Evolutionary conservation across 2,888 invertebrate species (phyloP).

Genomic region (Allygus modestus): DNA sequence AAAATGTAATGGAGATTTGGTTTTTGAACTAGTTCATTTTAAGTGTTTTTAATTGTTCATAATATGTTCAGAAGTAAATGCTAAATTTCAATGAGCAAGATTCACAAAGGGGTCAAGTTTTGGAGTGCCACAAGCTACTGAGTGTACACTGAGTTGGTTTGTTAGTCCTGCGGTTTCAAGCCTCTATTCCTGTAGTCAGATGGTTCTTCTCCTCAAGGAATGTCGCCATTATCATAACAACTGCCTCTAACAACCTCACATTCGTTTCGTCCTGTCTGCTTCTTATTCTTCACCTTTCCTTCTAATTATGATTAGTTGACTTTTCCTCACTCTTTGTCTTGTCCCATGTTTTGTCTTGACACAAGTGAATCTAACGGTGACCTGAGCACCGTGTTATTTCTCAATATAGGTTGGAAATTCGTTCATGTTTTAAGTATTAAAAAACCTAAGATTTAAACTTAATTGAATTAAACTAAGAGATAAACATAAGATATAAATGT

Average conservation of each 20-base stretch:
- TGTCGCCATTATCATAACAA: constrained; percentile 41
- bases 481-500: no score
- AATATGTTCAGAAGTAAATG: no score
- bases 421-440: no score
- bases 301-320: constrained; percentile 5
- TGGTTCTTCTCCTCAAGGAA: constrained; percentile 5
- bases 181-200: background rate
- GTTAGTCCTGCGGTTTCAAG: background rate
- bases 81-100: no score
- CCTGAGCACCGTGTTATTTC: constrained; percentile 7
- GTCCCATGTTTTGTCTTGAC: background rate
- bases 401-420: background rate
- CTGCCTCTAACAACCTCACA: constrained; percentile 16
- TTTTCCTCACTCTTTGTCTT: constrained; percentile 37
- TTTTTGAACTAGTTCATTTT: no score
- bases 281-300: constrained; percentile 4
- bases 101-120: no score
- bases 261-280: constrained; percentile 12
- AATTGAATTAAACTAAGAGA: no score
- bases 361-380: background rate
- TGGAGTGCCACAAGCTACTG: no score
- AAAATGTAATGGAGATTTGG: no score
- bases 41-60: no score
- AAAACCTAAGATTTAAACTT: no score
- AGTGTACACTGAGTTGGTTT: no score